Evolutionary conservation across 92 coral and sea anemone species (phyloP).

Genomic region (Umimayanthus kanabou): DNA sequence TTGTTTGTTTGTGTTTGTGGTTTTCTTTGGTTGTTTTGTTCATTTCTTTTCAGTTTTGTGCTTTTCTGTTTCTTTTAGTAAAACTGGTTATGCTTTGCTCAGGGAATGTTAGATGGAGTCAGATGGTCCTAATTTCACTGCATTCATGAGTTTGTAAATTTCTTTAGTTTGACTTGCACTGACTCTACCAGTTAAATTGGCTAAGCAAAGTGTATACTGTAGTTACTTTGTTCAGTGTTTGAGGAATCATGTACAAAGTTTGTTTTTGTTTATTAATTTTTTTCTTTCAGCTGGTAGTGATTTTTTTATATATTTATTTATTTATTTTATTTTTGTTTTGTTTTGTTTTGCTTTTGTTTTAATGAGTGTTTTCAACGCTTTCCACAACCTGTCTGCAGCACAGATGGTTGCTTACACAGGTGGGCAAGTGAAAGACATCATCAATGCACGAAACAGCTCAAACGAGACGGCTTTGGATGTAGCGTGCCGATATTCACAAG

Average conservation of each 20-base stretch:
- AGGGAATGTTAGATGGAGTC: no score
- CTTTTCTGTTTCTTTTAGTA: background rate
- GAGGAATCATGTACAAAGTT: no score
- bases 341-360: background rate
- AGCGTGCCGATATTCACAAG: conserved; percentile 89
- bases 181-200: background rate
- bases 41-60: background rate
- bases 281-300: background rate
- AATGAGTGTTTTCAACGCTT: background rate
- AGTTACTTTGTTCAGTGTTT: no score
- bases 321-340: background rate
- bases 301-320: background rate
- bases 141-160: no score
- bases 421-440: conserved; percentile 67
- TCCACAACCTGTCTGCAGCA: conserved; percentile 35
- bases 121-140: no score
- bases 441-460: conserved; percentile 75
- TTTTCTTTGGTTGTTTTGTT: background rate
- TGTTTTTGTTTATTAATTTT: background rate
- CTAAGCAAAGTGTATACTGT: no score
- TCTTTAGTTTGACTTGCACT: background rate
- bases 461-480: conserved; percentile 90
- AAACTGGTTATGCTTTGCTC: no score
- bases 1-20: background rate
- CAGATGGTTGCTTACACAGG: conserved; percentile 53